Conservation (phyloP, 2,113 vertebrate genomes). For the Colistium nudipinnis region DNA sequence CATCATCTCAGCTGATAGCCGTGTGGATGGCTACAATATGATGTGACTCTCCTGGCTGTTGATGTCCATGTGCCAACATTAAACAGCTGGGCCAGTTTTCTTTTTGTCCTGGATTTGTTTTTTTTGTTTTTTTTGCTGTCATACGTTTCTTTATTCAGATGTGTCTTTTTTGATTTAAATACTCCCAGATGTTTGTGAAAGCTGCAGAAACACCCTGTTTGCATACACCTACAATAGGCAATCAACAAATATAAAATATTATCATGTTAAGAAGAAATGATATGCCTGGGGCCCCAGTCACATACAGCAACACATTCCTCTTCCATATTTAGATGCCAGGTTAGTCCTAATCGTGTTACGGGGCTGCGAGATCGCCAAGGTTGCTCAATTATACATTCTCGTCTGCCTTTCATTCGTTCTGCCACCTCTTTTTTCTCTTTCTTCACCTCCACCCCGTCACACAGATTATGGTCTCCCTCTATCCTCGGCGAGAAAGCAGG, state of each 20-base stretch:
- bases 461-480: conserved; percentile 72
- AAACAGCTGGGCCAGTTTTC: not conserved
- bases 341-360: conserved; percentile 74
- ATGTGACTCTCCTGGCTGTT: conserved; percentile 20
- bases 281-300: conserved; percentile 57
- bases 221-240: conserved; percentile 58
- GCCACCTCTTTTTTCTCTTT: conserved; percentile 69
- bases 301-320: conserved; percentile 53
- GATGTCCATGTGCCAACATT: not conserved
- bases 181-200: conserved; percentile 22
- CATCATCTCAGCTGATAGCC: conserved; percentile 40
- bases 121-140: not conserved
- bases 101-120: no score
- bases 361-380: conserved; percentile 71
- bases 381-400: conserved; percentile 77
- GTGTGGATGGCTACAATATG: conserved; percentile 24
- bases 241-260: conserved; percentile 65
- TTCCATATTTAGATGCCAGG: conserved; percentile 75
- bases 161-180: conserved; percentile 23
- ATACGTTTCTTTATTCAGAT: conserved; percentile 8
- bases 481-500: conserved; percentile 61
- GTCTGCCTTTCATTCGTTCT: conserved; percentile 73
- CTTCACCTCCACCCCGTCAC: conserved; percentile 73
- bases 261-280: conserved; percentile 68
- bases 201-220: conserved; percentile 35